A percentile compares a stretch with the other conserved stretches of the same genome.
Conservation (phyloP, 2,888 invertebrate species). For the Chironomus tentans region DNA sequence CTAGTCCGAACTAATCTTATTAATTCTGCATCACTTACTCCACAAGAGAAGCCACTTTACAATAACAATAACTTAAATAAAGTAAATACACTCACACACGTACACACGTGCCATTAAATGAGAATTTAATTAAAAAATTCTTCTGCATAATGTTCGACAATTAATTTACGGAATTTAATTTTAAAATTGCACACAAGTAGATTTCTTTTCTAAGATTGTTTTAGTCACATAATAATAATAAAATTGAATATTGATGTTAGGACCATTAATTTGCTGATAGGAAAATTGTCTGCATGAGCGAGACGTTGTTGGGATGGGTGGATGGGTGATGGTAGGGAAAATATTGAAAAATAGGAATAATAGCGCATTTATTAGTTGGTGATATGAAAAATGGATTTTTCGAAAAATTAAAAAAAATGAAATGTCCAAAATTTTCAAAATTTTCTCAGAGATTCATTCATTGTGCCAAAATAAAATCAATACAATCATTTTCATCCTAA, state of each 20-base stretch:
- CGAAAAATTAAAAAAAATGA: too few relatives aligned
- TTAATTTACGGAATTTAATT: slow-evolving; percentile 11
- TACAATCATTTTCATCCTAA: too few relatives aligned
- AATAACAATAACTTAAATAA: too few relatives aligned
- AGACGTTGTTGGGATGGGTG: background rate
- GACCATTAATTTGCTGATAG: slow-evolving; percentile 14
- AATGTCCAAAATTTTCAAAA: too few relatives aligned
- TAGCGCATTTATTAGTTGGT: too few relatives aligned
- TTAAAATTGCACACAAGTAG: slow-evolving; percentile 9
- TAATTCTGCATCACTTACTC: slow-evolving; percentile 15
- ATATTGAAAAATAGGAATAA: too few relatives aligned
- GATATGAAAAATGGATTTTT: too few relatives aligned
- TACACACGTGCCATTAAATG: background rate
- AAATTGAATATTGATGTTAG: slow-evolving; percentile 27
- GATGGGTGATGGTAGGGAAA: too few relatives aligned
- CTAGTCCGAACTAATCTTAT: slow-evolving; percentile 9
- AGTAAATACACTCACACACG: too few relatives aligned
- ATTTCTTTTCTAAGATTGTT: background rate
- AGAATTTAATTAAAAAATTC: slow-evolving; percentile 25
- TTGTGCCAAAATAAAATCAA: too few relatives aligned
- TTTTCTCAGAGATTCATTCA: too few relatives aligned
- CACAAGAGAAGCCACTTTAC: slow-evolving; percentile 14
- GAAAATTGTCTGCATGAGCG: background rate
- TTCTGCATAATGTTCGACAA: slow-evolving; percentile 17
- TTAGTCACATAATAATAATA: background rate